These are phyloP conservation scores for Cotesia glomerata DNA, from an alignment of 1,140 invertebrate species.

Conservation along the genomic window DNA sequence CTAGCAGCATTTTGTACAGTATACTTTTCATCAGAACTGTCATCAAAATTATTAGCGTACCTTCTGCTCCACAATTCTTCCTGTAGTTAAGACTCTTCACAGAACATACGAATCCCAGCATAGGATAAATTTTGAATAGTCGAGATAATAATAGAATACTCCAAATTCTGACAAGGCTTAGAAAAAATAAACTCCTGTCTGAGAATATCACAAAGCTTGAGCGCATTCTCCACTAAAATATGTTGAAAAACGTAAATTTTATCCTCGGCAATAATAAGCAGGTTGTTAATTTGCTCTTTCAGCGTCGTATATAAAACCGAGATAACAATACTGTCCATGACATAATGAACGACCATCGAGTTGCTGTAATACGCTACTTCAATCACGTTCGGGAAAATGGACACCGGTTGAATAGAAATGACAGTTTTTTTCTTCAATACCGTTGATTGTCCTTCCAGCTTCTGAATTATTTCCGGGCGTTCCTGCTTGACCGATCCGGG, in stretches of 20 bases:
- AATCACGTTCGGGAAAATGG: slow-evolving; percentile 77
- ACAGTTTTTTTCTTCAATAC: slow-evolving; percentile 44
- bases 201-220: slow-evolving; percentile 77
- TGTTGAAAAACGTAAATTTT: slow-evolving; percentile 55
- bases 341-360: slow-evolving; percentile 76
- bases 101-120: slow-evolving; percentile 60
- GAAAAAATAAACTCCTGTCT: slow-evolving; percentile 86
- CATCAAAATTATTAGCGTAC: slow-evolving; percentile 57
- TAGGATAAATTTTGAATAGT: slow-evolving; percentile 66
- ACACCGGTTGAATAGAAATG: slow-evolving; percentile 69
- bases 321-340: slow-evolving; percentile 77
- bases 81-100: slow-evolving; percentile 47
- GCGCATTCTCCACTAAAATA: slow-evolving; percentile 63
- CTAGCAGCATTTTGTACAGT: slow-evolving; percentile 24
- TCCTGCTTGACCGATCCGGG: slow-evolving; percentile 69
- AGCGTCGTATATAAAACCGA: slow-evolving; percentile 68
- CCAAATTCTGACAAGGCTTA: slow-evolving; percentile 76
- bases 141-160: slow-evolving; percentile 66
- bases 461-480: slow-evolving; percentile 64
- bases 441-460: slow-evolving; percentile 43
- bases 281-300: slow-evolving; percentile 46
- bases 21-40: slow-evolving; percentile 57
- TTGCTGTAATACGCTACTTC: slow-evolving; percentile 90
- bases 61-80: slow-evolving; percentile 57
- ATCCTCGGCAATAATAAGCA: slow-evolving; percentile 42